These are phyloP conservation scores for Metaphire vulgaris DNA, from an alignment of 1,140 invertebrate species.

Conservation along the genomic window DNA sequence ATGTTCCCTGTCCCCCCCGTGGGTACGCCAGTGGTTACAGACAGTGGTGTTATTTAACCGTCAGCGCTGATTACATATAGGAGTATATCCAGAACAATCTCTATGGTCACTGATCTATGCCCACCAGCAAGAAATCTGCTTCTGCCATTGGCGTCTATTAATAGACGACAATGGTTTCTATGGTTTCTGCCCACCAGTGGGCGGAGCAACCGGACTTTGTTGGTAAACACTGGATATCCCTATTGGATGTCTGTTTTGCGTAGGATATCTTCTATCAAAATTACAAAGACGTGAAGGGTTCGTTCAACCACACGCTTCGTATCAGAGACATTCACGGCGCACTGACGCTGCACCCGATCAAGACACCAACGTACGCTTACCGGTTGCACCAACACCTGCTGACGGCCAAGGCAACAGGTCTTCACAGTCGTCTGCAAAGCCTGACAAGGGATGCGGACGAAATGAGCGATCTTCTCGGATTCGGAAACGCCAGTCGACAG, in stretches of 20 bases:
- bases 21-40: too few species aligned
- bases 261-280: slow-evolving; percentile 95
- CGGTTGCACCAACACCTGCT: slow-evolving; percentile 64
- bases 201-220: too few species aligned
- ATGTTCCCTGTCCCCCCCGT: too few species aligned
- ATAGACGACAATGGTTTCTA: too few species aligned
- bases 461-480: slow-evolving; percentile 16
- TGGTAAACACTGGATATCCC: too few species aligned
- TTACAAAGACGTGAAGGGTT: slow-evolving; percentile 70
- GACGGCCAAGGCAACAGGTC: slow-evolving; percentile 41
- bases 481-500: slow-evolving; percentile 55
- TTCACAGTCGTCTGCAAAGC: slow-evolving; percentile 44
- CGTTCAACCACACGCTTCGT: slow-evolving; percentile 79
- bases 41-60: too few species aligned
- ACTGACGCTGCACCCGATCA: slow-evolving; percentile 93
- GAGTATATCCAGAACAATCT: too few species aligned
- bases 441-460: slow-evolving; percentile 52
- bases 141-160: too few species aligned
- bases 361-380: slow-evolving; percentile 80
- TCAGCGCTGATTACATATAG: too few species aligned
- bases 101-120: too few species aligned
- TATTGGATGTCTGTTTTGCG: slow-evolving; percentile 43
- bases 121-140: too few species aligned
- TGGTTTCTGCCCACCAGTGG: too few species aligned
- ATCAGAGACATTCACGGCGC: slow-evolving; percentile 83